phyloP scores from a whole-genome alignment of 2,113 vertebrate genomes.

The Globicephala melas region DNA sequence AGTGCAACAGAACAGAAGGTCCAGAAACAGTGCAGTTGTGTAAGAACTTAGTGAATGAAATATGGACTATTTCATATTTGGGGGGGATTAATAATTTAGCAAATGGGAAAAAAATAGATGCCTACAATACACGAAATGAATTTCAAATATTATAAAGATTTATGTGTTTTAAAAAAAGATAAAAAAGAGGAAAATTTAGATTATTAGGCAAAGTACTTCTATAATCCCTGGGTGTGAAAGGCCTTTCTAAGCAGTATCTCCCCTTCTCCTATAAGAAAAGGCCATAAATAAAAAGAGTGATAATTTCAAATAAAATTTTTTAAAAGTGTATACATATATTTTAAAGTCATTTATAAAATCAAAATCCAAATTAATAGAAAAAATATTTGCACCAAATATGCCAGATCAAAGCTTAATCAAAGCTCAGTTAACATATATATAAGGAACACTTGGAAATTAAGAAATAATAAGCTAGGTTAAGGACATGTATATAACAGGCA shows the following conservation, averaged over 20 bases:
- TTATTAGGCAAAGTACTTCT: not conserved
- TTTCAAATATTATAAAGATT: not conserved
- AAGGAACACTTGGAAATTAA: not conserved
- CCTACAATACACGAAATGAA: not conserved
- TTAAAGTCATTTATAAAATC: not conserved
- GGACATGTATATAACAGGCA: not conserved
- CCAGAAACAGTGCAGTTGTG: rapidly evolving
- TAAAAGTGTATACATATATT: not conserved
- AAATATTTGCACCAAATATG: not conserved
- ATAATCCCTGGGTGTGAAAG: not conserved
- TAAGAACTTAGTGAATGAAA: not conserved
- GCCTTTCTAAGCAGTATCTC: not conserved
- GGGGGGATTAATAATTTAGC: not conserved
- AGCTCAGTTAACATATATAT: not conserved
- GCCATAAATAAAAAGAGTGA: not conserved
- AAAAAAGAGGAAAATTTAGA: not conserved
- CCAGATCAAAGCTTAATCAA: not conserved
- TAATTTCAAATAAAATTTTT: not conserved
- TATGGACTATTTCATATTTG: not conserved
- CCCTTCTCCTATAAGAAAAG: not conserved
- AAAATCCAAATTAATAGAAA: slow-evolving; percentile 6
- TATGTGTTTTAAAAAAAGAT: not conserved
- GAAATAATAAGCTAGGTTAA: not conserved
- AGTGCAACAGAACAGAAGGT: not conserved
- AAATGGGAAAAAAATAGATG: not conserved